These are phyloP conservation scores for Acanthacorydalis orientalis DNA, from an alignment of 2,888 invertebrate genomes.

Conservation along the genomic window DNA sequence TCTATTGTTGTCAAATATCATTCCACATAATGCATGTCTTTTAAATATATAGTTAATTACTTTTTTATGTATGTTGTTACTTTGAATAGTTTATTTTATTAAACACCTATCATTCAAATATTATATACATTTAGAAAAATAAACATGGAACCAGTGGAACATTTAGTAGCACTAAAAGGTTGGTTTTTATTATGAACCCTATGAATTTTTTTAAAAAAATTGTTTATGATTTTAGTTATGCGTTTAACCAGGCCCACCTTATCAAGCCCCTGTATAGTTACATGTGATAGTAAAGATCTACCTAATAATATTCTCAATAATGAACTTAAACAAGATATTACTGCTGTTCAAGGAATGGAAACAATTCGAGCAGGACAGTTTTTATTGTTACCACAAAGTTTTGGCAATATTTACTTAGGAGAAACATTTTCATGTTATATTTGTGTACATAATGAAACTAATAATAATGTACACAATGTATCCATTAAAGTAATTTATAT, in stretches of 20 bases:
- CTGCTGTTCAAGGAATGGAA: slow-evolving; percentile 66
- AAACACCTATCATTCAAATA: no score
- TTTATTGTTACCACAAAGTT: slow-evolving; percentile 85
- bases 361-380: slow-evolving; percentile 77
- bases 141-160: slow-evolving; percentile 19
- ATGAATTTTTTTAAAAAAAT: not conserved
- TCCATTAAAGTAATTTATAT: slow-evolving; percentile 49
- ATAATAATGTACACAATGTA: slow-evolving; percentile 66
- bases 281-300: slow-evolving; percentile 72
- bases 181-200: not conserved
- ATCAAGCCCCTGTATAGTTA: slow-evolving; percentile 62
- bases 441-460: slow-evolving; percentile 91
- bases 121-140: no score
- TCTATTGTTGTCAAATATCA: no score
- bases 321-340: slow-evolving; percentile 65
- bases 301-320: slow-evolving; percentile 66
- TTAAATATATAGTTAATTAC: no score
- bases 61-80: no score
- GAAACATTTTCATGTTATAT: slow-evolving; percentile 98
- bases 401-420: slow-evolving; percentile 94
- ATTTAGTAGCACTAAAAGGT: slow-evolving; percentile 22
- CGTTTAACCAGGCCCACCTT: slow-evolving; percentile 83
- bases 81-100: no score
- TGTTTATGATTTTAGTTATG: slow-evolving; percentile 50
- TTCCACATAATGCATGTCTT: no score